These are phyloP conservation scores for Chironomus striatipennis DNA, from an alignment of 1,140 invertebrate species.

Conservation along the genomic window DNA sequence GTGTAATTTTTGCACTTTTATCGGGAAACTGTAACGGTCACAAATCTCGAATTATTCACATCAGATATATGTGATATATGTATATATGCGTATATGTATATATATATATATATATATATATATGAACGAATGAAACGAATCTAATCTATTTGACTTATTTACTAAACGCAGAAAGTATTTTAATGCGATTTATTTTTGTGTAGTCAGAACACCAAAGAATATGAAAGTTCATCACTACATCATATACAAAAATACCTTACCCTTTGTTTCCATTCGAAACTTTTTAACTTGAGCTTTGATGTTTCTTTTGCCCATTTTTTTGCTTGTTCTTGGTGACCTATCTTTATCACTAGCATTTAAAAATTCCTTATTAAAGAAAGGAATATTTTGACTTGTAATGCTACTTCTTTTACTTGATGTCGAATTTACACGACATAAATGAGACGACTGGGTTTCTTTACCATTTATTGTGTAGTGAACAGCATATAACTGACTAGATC, in stretches of 20 bases:
- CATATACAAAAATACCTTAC: not conserved
- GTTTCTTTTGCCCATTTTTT: constrained; percentile 58
- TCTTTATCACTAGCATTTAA: constrained; percentile 39
- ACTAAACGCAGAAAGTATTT: too few species aligned
- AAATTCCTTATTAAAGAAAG: constrained; percentile 37
- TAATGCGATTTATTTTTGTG: too few species aligned
- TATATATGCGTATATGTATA: too few species aligned
- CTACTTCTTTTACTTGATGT: constrained; percentile 29
- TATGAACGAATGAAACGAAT: too few species aligned
- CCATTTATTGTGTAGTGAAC: constrained; percentile 52
- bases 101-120: too few species aligned
- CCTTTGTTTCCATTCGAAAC: constrained; percentile 54
- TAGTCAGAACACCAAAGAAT: too few species aligned
- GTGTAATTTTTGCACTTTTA: too few species aligned
- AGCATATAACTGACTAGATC: constrained; percentile 43
- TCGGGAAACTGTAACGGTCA: too few species aligned
- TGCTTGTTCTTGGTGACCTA: constrained; percentile 43
- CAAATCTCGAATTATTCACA: too few species aligned
- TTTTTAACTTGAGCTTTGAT: constrained; percentile 77
- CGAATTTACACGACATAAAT: constrained; percentile 26
- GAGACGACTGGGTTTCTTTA: constrained; percentile 38
- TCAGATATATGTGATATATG: too few species aligned
- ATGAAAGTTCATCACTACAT: too few species aligned
- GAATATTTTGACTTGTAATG: not conserved
- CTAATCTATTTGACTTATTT: too few species aligned